Percentiles rank a stretch among this genome's conserved stretches.
Evolutionary conservation across 2,888 invertebrate species (phyloP).

Genomic region (Drosophila kokeensis): DNA sequence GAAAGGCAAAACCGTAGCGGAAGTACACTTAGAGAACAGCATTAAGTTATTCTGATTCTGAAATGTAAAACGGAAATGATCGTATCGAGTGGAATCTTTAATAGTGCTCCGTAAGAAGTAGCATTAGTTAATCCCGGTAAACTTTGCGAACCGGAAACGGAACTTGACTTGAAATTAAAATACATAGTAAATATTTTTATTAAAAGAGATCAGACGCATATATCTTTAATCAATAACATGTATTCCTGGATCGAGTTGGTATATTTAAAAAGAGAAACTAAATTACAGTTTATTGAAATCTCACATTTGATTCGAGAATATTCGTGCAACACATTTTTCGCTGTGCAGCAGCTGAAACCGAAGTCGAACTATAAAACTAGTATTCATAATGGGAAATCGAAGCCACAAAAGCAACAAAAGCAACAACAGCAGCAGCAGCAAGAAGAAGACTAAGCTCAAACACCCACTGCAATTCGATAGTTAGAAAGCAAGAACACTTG

Average conservation of each 20-base stretch:
- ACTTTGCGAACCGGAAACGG: background rate
- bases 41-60: background rate
- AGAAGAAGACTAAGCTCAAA: constrained; percentile 1
- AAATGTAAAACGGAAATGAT: background rate
- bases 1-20: constrained; percentile 41
- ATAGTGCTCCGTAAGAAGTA: background rate
- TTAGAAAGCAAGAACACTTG: constrained; percentile 55
- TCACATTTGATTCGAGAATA: background rate
- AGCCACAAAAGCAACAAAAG: constrained; percentile 41
- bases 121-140: background rate
- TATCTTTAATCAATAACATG: accelerated
- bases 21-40: background rate
- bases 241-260: background rate
- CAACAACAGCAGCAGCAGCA: constrained; percentile 1
- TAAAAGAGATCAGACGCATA: background rate
- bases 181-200: background rate
- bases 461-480: constrained; percentile 28
- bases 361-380: constrained; percentile 44
- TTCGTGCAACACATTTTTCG: background rate
- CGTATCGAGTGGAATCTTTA: background rate
- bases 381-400: constrained; percentile 69
- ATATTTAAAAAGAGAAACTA: background rate
- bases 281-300: background rate
- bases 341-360: background rate
- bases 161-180: background rate